Evolutionary conservation across 2,888 invertebrate species (phyloP), one percentile per base, ranked within the genome.

Genomic region (Rhagophthalmus giganteus): DNA sequence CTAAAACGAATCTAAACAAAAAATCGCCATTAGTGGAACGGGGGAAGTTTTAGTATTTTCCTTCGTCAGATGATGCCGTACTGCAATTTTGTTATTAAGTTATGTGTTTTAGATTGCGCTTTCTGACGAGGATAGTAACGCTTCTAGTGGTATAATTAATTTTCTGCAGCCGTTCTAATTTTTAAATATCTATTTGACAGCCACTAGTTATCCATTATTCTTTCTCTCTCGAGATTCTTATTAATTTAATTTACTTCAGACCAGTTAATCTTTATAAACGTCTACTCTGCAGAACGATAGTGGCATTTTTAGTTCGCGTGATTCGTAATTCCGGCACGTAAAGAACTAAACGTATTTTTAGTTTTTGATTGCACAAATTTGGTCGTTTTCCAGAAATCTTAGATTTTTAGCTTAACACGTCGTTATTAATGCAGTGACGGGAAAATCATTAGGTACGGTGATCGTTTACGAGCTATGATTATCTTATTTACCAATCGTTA

Each of bases 241-340:
- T 47, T 47, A 47, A 47, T 47, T 47, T 40, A 39, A 47, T 47
- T 47, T 47, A 39, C 39, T 34, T n/a, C 15, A 15, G 32, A 39
- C 32, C 47, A 32, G 47, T 47, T 47, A 39, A 47, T 47, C 40
- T 34, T 47, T 15, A 47, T 47, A 47, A 47, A 47, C 26, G 47
- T 47, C 47, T 24, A 40, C 31, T 30, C 40, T 30, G 34, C 41
- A 41, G 48, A 49, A 41, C 16, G 48, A 20, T 32, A 11, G 20
- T 37, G 48, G 41, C 48, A 26, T 35, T 40, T 40, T 41, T 41
- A 40, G 48, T 14, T 49, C 30, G 48, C 48, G 48, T 49, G 48
- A 49, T 41, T 25, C 41, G 40, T 37, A 49, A 41, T 41, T 41
- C 28, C 9, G 48, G 24, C 48, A 49, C 48, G 48, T 49, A 49